A percentile compares a stretch with the other conserved stretches of the same genome.
Conservation (phyloP, 1,140 invertebrate genomes). For the Pseudobourletiella spinata region DNA sequence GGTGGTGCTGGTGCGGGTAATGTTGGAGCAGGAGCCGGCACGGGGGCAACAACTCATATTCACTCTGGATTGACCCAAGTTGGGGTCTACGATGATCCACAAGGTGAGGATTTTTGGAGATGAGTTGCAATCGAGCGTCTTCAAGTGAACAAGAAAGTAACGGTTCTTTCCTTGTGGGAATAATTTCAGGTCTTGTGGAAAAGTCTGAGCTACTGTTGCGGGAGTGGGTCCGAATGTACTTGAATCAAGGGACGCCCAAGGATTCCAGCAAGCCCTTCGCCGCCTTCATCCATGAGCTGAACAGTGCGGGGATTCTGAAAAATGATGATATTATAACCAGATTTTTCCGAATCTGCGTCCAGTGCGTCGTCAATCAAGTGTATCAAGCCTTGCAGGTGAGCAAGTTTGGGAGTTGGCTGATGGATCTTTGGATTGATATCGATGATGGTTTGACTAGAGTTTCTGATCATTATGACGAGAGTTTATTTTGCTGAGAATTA, state of each 20-base stretch:
- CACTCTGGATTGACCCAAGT: slow-evolving; percentile 80
- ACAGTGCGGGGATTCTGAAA: slow-evolving; percentile 89
- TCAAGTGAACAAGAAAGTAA: too few species aligned
- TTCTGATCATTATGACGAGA: background rate
- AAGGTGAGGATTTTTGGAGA: slow-evolving; percentile 16
- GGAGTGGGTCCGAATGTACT: slow-evolving; percentile 91
- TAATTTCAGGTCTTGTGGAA: slow-evolving; percentile 66
- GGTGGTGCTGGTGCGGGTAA: too few species aligned
- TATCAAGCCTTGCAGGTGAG: slow-evolving; percentile 32
- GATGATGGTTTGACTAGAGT: background rate
- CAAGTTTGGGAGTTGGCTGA: too few species aligned
- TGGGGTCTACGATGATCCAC: slow-evolving; percentile 86
- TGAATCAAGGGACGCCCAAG: slow-evolving; percentile 62
- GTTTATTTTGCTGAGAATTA: too few species aligned
- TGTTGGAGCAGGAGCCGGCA: too few species aligned
- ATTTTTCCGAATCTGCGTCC: slow-evolving; percentile 93
- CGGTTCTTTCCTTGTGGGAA: too few species aligned
- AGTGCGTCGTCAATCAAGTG: slow-evolving; percentile 62
- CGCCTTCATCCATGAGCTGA: slow-evolving; percentile 88
- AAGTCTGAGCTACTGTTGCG: slow-evolving; percentile 88
- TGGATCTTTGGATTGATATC: background rate
- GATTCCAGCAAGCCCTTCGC: slow-evolving; percentile 92
- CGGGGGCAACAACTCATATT: too few species aligned
- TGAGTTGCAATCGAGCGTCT: background rate
- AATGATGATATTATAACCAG: slow-evolving; percentile 94